These are phyloP conservation scores for Spodoptera picta DNA, from an alignment of 2,888 invertebrate genomes.

Conservation along the genomic window DNA sequence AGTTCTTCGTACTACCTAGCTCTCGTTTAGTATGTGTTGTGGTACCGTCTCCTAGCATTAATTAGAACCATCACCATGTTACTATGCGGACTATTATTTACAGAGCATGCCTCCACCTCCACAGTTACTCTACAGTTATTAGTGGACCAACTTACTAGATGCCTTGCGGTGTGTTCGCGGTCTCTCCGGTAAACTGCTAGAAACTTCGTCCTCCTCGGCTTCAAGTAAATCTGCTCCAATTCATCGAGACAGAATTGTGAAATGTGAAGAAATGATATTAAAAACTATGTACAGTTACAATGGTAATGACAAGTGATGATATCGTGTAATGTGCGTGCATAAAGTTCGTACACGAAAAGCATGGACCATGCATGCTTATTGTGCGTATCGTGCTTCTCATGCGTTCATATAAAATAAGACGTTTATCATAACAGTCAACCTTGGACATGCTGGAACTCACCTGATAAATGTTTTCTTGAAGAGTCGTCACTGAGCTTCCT, in stretches of 20 bases:
- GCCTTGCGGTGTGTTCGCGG: constrained; percentile 86
- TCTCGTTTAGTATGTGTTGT: constrained; percentile 20
- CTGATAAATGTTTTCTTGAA: constrained; percentile 87
- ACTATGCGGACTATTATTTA: constrained; percentile 45
- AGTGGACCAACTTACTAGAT: constrained; percentile 85
- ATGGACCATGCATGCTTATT: constrained; percentile 72
- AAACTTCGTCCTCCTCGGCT: constrained; percentile 88
- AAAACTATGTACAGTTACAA: constrained; percentile 64
- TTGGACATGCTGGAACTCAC: constrained; percentile 70
- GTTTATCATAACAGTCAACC: constrained; percentile 36
- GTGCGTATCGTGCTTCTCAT: constrained; percentile 72
- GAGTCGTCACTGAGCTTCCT: constrained; percentile 87
- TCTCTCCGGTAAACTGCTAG: constrained; percentile 83
- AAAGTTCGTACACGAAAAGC: constrained; percentile 68
- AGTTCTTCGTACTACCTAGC: constrained; percentile 18
- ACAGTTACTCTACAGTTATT: constrained; percentile 44
- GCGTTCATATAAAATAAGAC: constrained; percentile 61
- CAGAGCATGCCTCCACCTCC: constrained; percentile 55
- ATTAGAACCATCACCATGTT: constrained; percentile 49
- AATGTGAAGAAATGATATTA: constrained; percentile 66
- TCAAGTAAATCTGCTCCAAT: constrained; percentile 88
- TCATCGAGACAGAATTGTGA: constrained; percentile 58
- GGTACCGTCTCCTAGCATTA: constrained; percentile 26
- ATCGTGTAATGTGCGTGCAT: constrained; percentile 61
- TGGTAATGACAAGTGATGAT: constrained; percentile 60